Conservation (phyloP, 2,888 invertebrate genomes). For the Amaurobius ferox region DNA sequence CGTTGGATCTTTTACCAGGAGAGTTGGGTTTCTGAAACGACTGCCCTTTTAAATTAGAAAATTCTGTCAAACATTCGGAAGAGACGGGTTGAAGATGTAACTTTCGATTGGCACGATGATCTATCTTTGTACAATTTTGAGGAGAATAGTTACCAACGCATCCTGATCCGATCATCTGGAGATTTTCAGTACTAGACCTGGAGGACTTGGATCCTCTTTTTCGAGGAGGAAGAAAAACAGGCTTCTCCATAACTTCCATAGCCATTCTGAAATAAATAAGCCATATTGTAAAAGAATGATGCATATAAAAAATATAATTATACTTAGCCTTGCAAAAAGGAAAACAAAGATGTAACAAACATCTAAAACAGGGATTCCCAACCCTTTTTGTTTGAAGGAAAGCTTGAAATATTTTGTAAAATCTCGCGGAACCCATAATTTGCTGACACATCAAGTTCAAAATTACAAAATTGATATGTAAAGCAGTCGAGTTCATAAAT, state of each 20-base stretch:
- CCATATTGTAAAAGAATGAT: neutral
- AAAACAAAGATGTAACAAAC: neutral
- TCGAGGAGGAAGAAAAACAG: conserved; percentile 68
- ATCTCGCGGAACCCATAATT: neutral
- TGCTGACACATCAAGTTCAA: neutral
- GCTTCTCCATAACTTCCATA: conserved; percentile 69
- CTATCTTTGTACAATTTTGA: conserved; percentile 49
- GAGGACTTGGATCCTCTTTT: conserved; percentile 69
- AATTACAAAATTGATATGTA: neutral
- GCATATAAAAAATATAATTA: neutral
- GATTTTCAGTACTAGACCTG: conserved; percentile 62
- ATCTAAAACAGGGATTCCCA: neutral
- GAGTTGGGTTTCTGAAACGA: conserved; percentile 40
- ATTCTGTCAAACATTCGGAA: conserved; percentile 35
- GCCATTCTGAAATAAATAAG: neutral
- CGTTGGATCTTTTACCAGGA: conserved; percentile 40
- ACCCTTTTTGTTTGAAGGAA: no score
- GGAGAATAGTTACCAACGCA: conserved; percentile 42
- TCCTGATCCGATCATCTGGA: conserved; percentile 41
- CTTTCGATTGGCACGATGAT: conserved; percentile 60
- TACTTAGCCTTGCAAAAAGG: neutral
- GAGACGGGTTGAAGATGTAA: conserved; percentile 47
- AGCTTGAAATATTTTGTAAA: no score
- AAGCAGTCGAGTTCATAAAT: neutral
- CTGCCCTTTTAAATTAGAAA: conserved; percentile 40